Base-by-base conservation (phyloP, 1,140 invertebrate species). In the Nomia melanderi region DNA sequence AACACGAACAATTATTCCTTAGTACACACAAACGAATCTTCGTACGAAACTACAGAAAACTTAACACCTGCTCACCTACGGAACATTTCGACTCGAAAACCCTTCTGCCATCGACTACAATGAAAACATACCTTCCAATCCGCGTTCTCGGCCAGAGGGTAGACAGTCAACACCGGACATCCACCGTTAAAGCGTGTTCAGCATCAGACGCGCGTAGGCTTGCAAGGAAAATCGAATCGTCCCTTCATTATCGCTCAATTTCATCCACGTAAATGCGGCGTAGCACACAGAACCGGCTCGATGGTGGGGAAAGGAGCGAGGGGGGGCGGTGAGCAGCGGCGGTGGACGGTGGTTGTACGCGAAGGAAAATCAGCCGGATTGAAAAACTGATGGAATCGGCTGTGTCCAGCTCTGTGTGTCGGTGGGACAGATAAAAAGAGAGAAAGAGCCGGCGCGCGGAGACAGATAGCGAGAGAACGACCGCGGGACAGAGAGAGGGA, bases 381-480 rank as follows among this genome's bases (percentile, higher is more conserved):
- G 79, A 59, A 59, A 82, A 83, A 81, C 76, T 71, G 69, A 83
- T 72, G 80, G 81, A 77, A 60, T 71, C 75, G 75, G 53, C 74
- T 60, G 75, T 59, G 62, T 65, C 67, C 66, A 53, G 56, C 25
- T 50, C 47, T 50, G 47, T 41, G 27, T 47, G 33, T 29, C 36
- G 44, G 41, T 59, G 56, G 70, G 41, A 63, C 70, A 39, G 23
- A 77, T n/a, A 79, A 60, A 59, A 67, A 36, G 62, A 39, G 64
- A 44, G 41, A 44, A 44, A 44, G 41, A 44, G 41, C 41, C 14
- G 2, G 4, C 11, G 36, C 36, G n/a, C 36, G 11, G 36, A 39
- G 36, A 39, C 8, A 39, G 11, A 39, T 9, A 39, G 36, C 14
- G 14, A 14, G 17, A 44, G 17, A 11, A 9, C 7, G 11, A 41